Conservation (phyloP, 2,888 invertebrate species). For the Tethea ocularis region DNA sequence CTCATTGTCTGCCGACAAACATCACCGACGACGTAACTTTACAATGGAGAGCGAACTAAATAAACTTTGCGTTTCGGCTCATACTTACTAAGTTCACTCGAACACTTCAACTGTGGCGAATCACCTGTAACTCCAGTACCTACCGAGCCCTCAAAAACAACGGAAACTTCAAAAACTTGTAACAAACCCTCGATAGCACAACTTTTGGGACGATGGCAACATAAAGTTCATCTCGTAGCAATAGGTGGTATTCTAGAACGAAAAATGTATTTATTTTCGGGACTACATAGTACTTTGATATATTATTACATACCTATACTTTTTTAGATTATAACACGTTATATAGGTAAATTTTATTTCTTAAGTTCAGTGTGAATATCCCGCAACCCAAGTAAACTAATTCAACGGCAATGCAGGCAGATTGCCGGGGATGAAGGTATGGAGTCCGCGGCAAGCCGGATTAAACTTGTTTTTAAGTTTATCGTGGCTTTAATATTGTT, state of each 20-base stretch:
- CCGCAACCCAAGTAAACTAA: conserved; percentile 58
- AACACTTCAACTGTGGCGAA: conserved; percentile 57
- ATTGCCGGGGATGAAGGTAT: conserved; percentile 64
- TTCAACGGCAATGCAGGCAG: conserved; percentile 69
- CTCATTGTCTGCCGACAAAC: conserved; percentile 64
- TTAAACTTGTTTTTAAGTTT: conserved; percentile 82
- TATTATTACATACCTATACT: too few species aligned
- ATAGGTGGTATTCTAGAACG: conserved; percentile 5
- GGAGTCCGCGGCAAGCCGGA: conserved; percentile 70
- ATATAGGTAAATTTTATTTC: too few species aligned
- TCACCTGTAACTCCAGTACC: conserved; percentile 59
- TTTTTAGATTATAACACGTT: too few species aligned
- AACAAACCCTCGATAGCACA: conserved; percentile 45
- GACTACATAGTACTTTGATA: too few species aligned
- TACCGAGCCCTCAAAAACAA: conserved; percentile 57
- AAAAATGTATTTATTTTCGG: too few species aligned
- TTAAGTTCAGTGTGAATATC: conserved; percentile 14
- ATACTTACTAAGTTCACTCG: conserved; percentile 59
- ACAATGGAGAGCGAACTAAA: conserved; percentile 58
- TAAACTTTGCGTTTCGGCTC: conserved; percentile 65
- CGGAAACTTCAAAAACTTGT: conserved; percentile 60
- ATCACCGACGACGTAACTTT: conserved; percentile 61
- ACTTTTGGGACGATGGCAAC: conserved; percentile 38
- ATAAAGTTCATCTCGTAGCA: conserved; percentile 31
- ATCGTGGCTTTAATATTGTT: conserved; percentile 81